These are phyloP conservation scores for Rhinichthys klamathensis DNA, from an alignment of 2,113 vertebrate genomes.

Conservation along the genomic window DNA sequence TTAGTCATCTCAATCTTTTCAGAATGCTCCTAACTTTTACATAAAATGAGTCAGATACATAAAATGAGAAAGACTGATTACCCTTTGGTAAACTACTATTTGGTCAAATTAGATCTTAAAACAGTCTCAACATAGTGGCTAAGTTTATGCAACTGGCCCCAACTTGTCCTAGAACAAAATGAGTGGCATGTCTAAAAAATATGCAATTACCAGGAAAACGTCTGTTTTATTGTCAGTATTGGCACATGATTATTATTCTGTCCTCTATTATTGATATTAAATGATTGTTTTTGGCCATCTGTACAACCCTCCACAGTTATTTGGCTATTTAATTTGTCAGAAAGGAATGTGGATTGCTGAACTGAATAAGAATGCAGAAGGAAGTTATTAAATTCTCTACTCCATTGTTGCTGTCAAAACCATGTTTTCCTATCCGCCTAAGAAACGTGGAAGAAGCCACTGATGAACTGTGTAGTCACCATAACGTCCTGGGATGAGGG, in stretches of 20 bases:
- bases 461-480: slow-evolving; percentile 17
- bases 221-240: not conserved
- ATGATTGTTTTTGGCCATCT: not conserved
- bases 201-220: not conserved
- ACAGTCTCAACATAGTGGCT: too few relatives aligned
- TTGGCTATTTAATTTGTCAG: not conserved
- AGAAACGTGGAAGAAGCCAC: not conserved
- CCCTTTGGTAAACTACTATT: too few relatives aligned
- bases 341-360: not conserved
- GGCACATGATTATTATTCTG: not conserved
- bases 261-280: not conserved
- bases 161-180: not conserved
- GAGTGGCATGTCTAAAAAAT: not conserved
- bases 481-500: slow-evolving; percentile 30
- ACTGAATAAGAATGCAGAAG: not conserved
- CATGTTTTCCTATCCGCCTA: slow-evolving; percentile 14
- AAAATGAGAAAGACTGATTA: too few relatives aligned
- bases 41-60: too few relatives aligned
- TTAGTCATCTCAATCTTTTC: too few relatives aligned
- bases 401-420: not conserved
- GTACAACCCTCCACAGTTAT: not conserved
- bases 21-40: too few relatives aligned
- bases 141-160: too few relatives aligned
- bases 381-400: slow-evolving; percentile 25
- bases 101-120: too few relatives aligned